Evolutionary conservation across 2,113 vertebrate genomes (phyloP).

Genomic region (Campylorhamphus procurvoides): DNA sequence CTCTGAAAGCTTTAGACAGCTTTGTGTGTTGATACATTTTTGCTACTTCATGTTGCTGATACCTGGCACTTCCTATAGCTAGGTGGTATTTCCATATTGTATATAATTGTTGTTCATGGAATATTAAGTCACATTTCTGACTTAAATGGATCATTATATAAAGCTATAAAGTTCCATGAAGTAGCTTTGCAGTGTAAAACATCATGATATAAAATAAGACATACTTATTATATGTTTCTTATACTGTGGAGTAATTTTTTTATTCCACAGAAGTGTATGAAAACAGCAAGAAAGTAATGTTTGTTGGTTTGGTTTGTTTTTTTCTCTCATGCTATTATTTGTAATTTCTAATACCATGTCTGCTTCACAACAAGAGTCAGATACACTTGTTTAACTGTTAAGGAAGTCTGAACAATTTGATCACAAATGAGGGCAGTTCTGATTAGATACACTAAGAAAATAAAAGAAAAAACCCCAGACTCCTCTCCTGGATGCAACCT

Average conservation of each 20-base stretch:
- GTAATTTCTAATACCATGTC: background rate
- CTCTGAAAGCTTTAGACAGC: background rate
- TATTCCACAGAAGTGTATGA: background rate
- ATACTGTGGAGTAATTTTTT: background rate
- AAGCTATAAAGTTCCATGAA: conserved; percentile 1
- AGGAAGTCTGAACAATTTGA: background rate
- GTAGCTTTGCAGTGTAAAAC: background rate
- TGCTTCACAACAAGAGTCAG: background rate
- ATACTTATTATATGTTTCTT: background rate
- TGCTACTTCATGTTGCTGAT: background rate
- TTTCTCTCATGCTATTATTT: background rate
- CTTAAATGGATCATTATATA: background rate
- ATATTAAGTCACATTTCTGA: conserved; percentile 12
- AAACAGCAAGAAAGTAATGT: background rate
- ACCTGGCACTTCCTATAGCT: background rate
- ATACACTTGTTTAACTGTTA: background rate
- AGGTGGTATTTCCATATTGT: background rate
- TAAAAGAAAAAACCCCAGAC: background rate
- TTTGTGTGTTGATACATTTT: background rate
- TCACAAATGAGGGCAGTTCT: background rate
- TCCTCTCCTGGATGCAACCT: conserved; percentile 20
- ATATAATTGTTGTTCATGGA: background rate
- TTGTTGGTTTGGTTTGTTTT: background rate
- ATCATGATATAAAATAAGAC: background rate
- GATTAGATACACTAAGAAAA: background rate